phyloP scores from a whole-genome alignment of 2,113 vertebrate genomes.

The Seriola aureovittata region DNA sequence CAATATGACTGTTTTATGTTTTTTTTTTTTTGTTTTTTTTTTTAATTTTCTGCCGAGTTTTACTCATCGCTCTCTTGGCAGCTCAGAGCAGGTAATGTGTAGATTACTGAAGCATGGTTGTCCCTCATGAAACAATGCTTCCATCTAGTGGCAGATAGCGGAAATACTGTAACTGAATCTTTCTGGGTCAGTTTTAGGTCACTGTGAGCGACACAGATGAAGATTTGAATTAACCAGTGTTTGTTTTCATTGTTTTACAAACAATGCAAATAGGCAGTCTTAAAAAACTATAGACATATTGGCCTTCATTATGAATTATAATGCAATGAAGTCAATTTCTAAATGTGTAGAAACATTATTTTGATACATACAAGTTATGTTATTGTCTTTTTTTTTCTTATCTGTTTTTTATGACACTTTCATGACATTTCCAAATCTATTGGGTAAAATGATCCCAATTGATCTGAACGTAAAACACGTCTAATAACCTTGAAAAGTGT shows the following conservation, averaged over 20 bases:
- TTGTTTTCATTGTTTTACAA: neutral
- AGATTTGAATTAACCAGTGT: neutral
- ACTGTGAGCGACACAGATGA: neutral
- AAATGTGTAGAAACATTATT: too few species aligned
- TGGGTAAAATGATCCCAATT: too few species aligned
- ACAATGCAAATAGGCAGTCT: neutral
- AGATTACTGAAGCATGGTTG: neutral
- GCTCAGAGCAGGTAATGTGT: neutral
- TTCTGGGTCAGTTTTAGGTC: neutral
- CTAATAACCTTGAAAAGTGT: neutral
- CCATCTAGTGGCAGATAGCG: conserved; percentile 60
- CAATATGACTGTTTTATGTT: too few species aligned
- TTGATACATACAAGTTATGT: too few species aligned
- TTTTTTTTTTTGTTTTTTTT: too few species aligned
- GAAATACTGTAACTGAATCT: neutral
- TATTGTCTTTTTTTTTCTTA: too few species aligned
- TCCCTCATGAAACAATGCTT: conserved; percentile 1
- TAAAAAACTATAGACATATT: neutral
- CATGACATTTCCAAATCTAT: too few species aligned
- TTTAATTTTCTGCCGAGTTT: neutral
- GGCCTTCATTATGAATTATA: neutral
- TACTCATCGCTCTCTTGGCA: neutral
- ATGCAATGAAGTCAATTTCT: too few species aligned
- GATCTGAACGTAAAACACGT: too few species aligned
- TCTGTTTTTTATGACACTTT: too few species aligned